Conservation (phyloP, 2,888 invertebrate species). For the Brachycybe producta region DNA sequence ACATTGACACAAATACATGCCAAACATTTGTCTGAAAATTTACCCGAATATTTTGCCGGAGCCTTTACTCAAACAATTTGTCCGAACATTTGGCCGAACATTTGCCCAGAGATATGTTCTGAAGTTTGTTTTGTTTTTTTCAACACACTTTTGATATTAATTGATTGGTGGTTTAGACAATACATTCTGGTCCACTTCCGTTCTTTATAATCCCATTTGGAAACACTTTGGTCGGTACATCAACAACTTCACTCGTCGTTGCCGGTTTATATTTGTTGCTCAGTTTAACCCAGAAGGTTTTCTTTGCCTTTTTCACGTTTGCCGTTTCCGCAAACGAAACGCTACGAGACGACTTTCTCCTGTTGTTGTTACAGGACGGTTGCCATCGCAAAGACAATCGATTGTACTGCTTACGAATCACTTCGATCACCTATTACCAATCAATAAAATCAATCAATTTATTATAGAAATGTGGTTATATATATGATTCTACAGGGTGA, state of each 20-base stretch:
- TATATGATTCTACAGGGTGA: too few species aligned
- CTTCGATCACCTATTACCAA: constrained; percentile 3
- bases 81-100: too few species aligned
- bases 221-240: neutral
- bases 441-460: neutral
- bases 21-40: too few species aligned
- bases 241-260: neutral
- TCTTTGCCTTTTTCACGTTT: constrained; percentile 9
- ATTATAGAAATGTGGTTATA: too few species aligned
- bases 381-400: constrained; percentile 1
- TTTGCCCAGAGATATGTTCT: too few species aligned
- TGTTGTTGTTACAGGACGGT: constrained; percentile 3
- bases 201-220: neutral
- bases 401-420: constrained; percentile 10
- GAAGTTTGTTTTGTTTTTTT: too few species aligned
- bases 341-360: neutral
- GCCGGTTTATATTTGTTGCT: constrained; percentile 10
- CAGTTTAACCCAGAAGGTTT: constrained; percentile 14
- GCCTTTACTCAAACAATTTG: too few species aligned
- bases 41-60: too few species aligned
- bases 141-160: too few species aligned
- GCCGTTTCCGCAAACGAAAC: constrained; percentile 9
- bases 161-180: constrained; percentile 10
- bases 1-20: too few species aligned
- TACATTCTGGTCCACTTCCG: constrained; percentile 4